phyloP scores from a whole-genome alignment of 2,113 vertebrate genomes.

The Bubo blakistoni region DNA sequence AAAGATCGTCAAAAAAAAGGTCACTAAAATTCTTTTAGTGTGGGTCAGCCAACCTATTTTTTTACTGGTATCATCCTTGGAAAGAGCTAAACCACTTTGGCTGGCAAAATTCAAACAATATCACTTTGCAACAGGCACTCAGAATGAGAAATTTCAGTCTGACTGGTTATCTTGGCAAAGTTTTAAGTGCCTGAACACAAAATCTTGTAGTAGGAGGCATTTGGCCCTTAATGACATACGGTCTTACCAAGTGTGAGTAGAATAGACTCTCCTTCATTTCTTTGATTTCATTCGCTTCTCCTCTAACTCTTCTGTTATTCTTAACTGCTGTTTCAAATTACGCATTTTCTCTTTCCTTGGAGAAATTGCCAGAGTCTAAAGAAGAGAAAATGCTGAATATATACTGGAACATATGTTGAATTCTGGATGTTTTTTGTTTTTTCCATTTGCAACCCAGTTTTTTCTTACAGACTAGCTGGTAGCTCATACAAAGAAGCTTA shows the following conservation, averaged over 20 bases:
- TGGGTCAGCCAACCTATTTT: neutral
- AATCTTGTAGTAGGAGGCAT: neutral
- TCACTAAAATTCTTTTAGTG: neutral
- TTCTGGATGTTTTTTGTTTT: neutral
- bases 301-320: neutral
- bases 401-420: neutral
- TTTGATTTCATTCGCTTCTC: neutral
- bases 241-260: neutral
- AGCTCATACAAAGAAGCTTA: neutral
- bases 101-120: neutral
- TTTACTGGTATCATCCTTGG: neutral
- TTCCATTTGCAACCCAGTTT: neutral
- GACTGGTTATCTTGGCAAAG: neutral
- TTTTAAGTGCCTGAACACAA: neutral
- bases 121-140: neutral
- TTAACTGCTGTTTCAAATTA: neutral
- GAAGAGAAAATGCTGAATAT: neutral
- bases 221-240: neutral
- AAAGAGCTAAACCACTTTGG: neutral
- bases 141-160: neutral
- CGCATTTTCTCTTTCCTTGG: neutral
- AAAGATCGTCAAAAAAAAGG: neutral
- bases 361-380: neutral
- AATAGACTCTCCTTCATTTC: neutral
- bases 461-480: neutral